Conservation (phyloP, 2,888 invertebrate genomes). For the Dendrolimus houi region DNA sequence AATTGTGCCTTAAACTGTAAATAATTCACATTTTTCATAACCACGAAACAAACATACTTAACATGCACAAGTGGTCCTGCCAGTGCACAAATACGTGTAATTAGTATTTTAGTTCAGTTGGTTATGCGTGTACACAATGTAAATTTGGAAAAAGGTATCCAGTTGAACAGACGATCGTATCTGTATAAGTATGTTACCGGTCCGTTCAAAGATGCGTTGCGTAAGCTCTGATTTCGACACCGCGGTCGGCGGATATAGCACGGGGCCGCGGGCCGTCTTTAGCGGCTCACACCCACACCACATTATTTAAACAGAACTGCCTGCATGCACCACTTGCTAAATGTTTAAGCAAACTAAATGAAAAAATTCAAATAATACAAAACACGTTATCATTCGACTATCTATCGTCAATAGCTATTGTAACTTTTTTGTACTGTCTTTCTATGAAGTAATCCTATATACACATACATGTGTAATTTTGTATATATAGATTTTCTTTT, state of each 20-base stretch:
- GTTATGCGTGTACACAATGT: conserved; percentile 16
- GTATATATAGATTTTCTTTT: no score
- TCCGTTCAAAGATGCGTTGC: conserved; percentile 56
- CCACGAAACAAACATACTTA: not conserved
- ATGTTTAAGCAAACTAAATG: conserved; percentile 45
- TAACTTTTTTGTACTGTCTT: no score
- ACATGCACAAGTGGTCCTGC: not conserved
- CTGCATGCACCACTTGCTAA: conserved; percentile 49
- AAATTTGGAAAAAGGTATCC: conserved; percentile 29
- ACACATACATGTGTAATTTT: no score
- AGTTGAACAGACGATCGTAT: conserved; percentile 30
- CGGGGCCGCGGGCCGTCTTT: conserved; percentile 71
- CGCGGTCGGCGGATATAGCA: conserved; percentile 59
- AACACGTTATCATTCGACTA: conserved; percentile 39
- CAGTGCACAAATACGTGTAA: conserved; percentile 8
- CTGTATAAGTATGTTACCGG: conserved; percentile 45
- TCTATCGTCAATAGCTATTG: no score
- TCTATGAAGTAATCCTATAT: no score
- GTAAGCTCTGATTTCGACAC: conserved; percentile 63
- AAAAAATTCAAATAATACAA: conserved; percentile 30
- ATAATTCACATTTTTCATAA: no score
- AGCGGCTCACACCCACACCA: conserved; percentile 56
- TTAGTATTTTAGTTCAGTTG: conserved; percentile 10
- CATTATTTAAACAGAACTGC: conserved; percentile 50
- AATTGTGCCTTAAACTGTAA: no score